Base-by-base conservation (phyloP, 1,140 invertebrate species). In the Aphaenogaster ashmeadi region DNA sequence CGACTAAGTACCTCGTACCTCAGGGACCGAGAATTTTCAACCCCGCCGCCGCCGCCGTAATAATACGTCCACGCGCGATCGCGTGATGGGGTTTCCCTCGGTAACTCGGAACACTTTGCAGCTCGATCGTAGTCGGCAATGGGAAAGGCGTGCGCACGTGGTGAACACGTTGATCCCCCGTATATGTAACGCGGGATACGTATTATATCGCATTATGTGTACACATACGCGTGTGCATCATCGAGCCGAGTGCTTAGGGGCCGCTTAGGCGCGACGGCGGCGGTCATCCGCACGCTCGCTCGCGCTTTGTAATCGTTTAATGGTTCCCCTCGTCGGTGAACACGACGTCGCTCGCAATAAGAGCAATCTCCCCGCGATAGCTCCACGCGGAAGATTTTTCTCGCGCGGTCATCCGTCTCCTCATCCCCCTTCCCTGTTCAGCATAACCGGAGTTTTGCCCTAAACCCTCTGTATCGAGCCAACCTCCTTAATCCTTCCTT, bases 141-240 rank as follows among this genome's bases (percentile, higher is more conserved):
- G 78, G 79, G 69, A 83, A 94, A 93, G 96, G 96, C 95, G 56
- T 96, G 54, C 96, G 96, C 92, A 96, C 96, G 92, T 97, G 50
- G 52, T 58, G 54, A 69, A 74, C 18, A 58, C 96, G 92, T 96
- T 96, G 64, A 97, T 96, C 93, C 96, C 41, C 96, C 41, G 13
- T 69, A 69, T 69, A 50, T 69, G 87, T 81, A 64, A 95, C 67
- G 33, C 95, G 90, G 96, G 96, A 88, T 88, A 58, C 69, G n/a
- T 75, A 84, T 84, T 75, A 74, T 84, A 84, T 83, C 80, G 80
- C 41, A 60, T 83, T 74, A 74, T 38, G 33, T 47, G 56, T 60
- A 83, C 27, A 71, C 8, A 71, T 21, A n/a, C 67, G 69, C 54
- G 52, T 69, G 15, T 18, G 52, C 52, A 71, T 60, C 52, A 11